These are phyloP conservation scores for Sander vitreus DNA, from an alignment of 2,113 vertebrate species.

Conservation along the genomic window DNA sequence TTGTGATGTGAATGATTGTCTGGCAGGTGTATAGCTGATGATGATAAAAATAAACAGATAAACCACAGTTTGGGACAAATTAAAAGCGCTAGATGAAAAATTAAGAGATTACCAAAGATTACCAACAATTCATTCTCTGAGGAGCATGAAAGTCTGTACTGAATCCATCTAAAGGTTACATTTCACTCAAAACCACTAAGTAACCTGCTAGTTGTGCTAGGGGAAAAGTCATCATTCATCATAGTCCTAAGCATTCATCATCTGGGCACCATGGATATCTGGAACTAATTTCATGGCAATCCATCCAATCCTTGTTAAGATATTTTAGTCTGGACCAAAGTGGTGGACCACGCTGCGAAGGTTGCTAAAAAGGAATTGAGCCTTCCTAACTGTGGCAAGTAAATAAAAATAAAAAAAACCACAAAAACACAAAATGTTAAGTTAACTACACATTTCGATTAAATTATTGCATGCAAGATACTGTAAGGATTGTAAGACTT, in stretches of 20 bases:
- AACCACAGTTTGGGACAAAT: not conserved
- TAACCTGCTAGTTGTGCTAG: not conserved
- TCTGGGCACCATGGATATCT: not conserved
- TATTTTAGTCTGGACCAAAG: not conserved
- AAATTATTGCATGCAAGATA: not conserved
- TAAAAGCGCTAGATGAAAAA: not conserved
- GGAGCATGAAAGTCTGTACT: not conserved
- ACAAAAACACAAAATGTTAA: not conserved
- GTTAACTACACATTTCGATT: not conserved
- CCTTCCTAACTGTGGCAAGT: not conserved
- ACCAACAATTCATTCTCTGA: not conserved
- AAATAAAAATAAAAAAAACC: not conserved
- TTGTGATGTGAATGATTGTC: not conserved
- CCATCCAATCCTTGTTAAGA: not conserved
- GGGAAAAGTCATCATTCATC: not conserved
- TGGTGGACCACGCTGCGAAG: fast-evolving
- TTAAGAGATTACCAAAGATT: not conserved
- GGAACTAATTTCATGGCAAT: not conserved
- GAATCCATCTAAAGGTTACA: not conserved
- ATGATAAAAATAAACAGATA: not conserved
- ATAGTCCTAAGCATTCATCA: not conserved
- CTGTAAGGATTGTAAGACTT: not conserved
- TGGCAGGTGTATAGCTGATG: not conserved
- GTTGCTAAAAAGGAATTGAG: not conserved
- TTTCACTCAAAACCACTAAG: not conserved